Percentiles rank a stretch among this genome's conserved stretches.
Evolutionary conservation across 2,113 vertebrate genomes (phyloP).

Genomic region (Oostethus manadensis): DNA sequence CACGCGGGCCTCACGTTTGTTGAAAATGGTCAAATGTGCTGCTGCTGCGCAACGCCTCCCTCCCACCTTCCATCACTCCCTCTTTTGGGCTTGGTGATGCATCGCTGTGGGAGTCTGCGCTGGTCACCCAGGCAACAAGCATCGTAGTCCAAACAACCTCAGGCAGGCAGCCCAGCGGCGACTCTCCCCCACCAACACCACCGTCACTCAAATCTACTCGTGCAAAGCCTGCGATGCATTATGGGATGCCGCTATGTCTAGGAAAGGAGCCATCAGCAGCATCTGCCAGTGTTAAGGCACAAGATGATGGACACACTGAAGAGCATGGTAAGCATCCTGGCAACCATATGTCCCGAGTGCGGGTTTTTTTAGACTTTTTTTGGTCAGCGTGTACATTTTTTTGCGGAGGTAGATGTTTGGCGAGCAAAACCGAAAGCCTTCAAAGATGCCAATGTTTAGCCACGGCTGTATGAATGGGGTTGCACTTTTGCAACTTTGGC

Average conservation of each 20-base stretch:
- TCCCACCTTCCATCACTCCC: slow-evolving; percentile 13
- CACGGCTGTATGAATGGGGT: too few relatives aligned
- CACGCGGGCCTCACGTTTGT: slow-evolving; percentile 1
- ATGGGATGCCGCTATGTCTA: slow-evolving; percentile 1
- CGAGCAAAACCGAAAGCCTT: too few relatives aligned
- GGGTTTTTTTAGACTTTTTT: background rate
- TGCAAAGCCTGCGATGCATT: slow-evolving; percentile 2
- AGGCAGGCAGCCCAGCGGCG: slow-evolving; percentile 49
- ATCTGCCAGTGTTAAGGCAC: slow-evolving; percentile 2
- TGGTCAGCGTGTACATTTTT: background rate
- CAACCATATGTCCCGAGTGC: slow-evolving; percentile 2
- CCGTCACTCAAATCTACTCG: slow-evolving; percentile 3
- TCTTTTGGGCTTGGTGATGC: slow-evolving; percentile 40
- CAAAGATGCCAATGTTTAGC: too few relatives aligned
- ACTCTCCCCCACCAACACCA: background rate
- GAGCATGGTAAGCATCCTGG: background rate
- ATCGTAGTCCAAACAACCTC: slow-evolving; percentile 36
- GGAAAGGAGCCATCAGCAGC: slow-evolving; percentile 7
- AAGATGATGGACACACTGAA: slow-evolving; percentile 9
- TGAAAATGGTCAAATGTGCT: slow-evolving; percentile 12
- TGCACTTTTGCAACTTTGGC: too few relatives aligned
- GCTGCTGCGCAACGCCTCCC: slow-evolving; percentile 25
- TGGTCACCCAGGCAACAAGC: slow-evolving; percentile 59
- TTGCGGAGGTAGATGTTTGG: background rate
- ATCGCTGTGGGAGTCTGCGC: slow-evolving; percentile 40